phyloP scores from a whole-genome alignment of 1,140 invertebrate genomes.

The Pachyrhynchus sulphureomaculatus region DNA sequence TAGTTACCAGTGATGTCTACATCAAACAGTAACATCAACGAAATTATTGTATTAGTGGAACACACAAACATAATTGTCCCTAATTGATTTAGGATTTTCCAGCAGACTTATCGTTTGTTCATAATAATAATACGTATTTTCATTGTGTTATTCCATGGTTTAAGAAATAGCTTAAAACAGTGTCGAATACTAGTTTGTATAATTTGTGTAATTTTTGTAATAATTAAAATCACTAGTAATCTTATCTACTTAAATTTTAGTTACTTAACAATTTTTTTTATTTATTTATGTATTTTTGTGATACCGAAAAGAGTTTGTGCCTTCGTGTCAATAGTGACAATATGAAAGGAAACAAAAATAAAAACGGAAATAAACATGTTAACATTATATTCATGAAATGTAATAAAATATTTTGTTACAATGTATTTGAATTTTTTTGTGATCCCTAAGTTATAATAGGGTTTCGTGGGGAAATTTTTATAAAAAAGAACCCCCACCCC shows the following conservation, averaged over 20 bases:
- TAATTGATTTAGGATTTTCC: too few relatives aligned
- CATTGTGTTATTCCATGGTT: too few relatives aligned
- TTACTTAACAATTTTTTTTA: conserved; percentile 1
- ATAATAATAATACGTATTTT: too few relatives aligned
- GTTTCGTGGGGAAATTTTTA: too few relatives aligned
- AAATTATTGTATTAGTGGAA: too few relatives aligned
- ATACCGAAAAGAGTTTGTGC: conserved; percentile 1
- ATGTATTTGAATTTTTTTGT: conserved; percentile 93
- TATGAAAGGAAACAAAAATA: background rate
- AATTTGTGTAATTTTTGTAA: background rate
- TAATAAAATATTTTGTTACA: conserved; percentile 45
- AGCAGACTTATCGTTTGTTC: too few relatives aligned
- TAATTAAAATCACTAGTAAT: background rate
- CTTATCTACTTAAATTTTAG: background rate
- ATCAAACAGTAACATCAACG: too few relatives aligned
- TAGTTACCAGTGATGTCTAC: too few relatives aligned
- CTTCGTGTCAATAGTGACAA: conserved; percentile 8
- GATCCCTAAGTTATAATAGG: too few relatives aligned
- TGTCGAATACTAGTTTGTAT: background rate
- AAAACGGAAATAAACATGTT: background rate
- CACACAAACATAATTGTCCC: too few relatives aligned
- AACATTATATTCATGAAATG: background rate
- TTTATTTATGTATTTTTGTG: conserved; percentile 8
- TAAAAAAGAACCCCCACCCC: too few relatives aligned
- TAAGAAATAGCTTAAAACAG: background rate